Conservation (phyloP, 1,140 invertebrate genomes). For the Chelonus insularis region DNA sequence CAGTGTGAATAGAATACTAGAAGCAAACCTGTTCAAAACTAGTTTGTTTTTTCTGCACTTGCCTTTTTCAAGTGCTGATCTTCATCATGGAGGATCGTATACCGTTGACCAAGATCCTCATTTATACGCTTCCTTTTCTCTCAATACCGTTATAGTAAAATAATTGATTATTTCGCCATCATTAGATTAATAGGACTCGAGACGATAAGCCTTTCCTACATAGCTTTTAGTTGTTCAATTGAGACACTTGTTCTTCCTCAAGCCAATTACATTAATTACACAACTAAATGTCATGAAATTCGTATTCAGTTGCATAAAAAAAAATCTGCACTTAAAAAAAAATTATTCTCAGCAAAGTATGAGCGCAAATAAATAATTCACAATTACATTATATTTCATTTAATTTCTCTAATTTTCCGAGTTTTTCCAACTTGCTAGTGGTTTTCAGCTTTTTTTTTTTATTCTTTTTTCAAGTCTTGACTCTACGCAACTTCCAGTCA, state of each 20-base stretch:
- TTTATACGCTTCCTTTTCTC: conserved; percentile 17
- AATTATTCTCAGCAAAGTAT: not conserved
- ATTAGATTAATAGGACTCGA: conserved; percentile 15
- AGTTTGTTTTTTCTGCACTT: conserved; percentile 17
- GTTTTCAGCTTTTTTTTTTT: conserved; percentile 13
- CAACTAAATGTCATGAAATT: too few species aligned
- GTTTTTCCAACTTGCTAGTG: conserved; percentile 20
- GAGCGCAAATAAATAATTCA: conserved; percentile 38
- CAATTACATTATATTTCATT: conserved; percentile 46
- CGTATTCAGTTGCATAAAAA: too few species aligned
- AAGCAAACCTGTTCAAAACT: conserved; percentile 26
- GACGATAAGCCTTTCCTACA: too few species aligned
- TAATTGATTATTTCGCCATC: conserved; percentile 27
- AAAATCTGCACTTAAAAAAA: not conserved
- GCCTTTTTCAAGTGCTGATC: not conserved
- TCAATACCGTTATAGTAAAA: conserved; percentile 25
- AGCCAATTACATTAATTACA: too few species aligned
- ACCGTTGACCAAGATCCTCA: not conserved
- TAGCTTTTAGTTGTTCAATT: too few species aligned
- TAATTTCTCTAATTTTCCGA: conserved; percentile 37
- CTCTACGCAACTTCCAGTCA: too few species aligned
- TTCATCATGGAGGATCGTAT: not conserved
- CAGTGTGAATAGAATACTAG: conserved; percentile 28
- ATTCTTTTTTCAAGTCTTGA: conserved; percentile 41
- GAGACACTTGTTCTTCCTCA: too few species aligned